These are phyloP conservation scores for Polyergus mexicanus DNA, from an alignment of 1,140 invertebrate species.

Conservation along the genomic window DNA sequence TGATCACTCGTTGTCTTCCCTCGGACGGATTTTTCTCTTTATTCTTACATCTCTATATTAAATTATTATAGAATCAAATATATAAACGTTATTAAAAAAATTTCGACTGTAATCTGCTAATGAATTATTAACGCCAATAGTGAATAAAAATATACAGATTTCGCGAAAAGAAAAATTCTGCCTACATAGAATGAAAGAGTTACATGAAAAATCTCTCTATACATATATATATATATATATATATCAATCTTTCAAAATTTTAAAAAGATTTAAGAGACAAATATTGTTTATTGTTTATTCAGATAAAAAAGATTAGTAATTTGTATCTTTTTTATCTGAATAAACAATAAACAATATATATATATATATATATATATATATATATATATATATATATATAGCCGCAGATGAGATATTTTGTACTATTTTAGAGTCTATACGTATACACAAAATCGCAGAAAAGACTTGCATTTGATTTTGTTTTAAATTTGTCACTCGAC, in stretches of 20 bases:
- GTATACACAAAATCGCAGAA: neutral
- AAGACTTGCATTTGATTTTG: slow-evolving; percentile 21
- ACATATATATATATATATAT: no score
- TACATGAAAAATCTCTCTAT: neutral
- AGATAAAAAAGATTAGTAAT: slow-evolving; percentile 1
- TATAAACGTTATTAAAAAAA: slow-evolving; percentile 12
- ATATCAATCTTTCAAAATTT: neutral
- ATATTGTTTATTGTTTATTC: slow-evolving; percentile 1
- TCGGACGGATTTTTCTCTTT: slow-evolving; percentile 4
- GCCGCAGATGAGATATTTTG: slow-evolving; percentile 31
- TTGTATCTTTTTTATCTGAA: no score
- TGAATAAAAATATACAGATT: neutral
- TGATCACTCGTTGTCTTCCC: slow-evolving; percentile 18
- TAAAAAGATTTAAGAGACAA: neutral
- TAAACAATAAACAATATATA: no score
- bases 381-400: slow-evolving; percentile 8
- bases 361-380: no score
- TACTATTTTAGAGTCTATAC: slow-evolving; percentile 25
- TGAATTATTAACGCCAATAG: neutral
- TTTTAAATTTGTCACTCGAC: slow-evolving; percentile 25
- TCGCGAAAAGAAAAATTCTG: slow-evolving; percentile 2
- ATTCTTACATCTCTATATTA: neutral
- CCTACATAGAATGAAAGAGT: neutral
- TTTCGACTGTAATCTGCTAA: neutral
- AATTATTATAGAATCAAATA: slow-evolving; percentile 41